These are phyloP conservation scores for Notothenia coriiceps DNA, from an alignment of 2,113 vertebrate species.

Conservation along the genomic window DNA sequence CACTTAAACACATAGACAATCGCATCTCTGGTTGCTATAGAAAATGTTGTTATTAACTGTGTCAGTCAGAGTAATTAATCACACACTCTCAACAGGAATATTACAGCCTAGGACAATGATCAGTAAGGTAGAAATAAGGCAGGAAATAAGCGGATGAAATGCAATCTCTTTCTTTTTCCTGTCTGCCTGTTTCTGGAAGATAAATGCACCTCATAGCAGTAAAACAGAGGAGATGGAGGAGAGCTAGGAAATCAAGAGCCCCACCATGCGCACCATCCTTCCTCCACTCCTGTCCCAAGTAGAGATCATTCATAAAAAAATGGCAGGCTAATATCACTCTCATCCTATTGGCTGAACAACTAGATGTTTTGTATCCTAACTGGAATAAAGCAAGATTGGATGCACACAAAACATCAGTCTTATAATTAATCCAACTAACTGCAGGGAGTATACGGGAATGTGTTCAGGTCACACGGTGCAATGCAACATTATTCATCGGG, in stretches of 20 bases:
- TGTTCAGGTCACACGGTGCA: slow-evolving; percentile 9
- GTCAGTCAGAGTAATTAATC: background rate
- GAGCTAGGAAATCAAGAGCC: slow-evolving; percentile 26
- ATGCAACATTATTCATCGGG: background rate
- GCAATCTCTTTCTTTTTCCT: background rate
- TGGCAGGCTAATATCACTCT: slow-evolving; percentile 30
- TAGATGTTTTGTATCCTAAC: background rate
- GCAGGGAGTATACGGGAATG: slow-evolving; percentile 5
- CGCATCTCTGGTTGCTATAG: background rate
- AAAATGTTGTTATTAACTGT: background rate
- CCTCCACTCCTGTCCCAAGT: slow-evolving; percentile 45
- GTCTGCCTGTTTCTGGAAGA: background rate
- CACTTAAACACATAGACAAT: too few species aligned
- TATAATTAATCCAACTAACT: background rate
- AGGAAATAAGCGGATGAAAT: background rate
- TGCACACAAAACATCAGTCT: background rate
- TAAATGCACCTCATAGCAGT: background rate
- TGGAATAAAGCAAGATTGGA: background rate
- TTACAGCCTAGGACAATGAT: background rate
- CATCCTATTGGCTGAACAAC: slow-evolving; percentile 18
- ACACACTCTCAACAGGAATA: background rate
- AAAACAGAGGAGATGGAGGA: background rate
- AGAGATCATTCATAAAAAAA: slow-evolving; percentile 72
- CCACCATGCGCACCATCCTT: slow-evolving; percentile 32
- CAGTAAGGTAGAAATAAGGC: background rate